phyloP scores from a whole-genome alignment of 2,797 vertebrate species.

The Onychomys leucogaster region DNA sequence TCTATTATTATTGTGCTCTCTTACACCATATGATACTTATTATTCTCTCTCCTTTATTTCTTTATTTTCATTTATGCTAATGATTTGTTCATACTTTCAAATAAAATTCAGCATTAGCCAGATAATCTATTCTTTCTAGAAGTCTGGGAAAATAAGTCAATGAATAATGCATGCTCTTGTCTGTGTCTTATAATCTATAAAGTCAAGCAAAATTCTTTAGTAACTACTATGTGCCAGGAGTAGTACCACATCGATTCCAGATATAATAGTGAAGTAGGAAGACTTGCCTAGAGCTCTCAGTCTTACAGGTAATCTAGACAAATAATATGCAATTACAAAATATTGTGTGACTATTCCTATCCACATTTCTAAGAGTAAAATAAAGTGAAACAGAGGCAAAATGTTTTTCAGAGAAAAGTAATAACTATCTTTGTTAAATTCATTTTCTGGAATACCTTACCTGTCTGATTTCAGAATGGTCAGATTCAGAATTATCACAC shows the following conservation, averaged over 20 bases:
- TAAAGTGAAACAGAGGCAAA: neutral
- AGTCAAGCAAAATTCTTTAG: neutral
- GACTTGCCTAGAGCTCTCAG: neutral
- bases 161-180: neutral
- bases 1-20: neutral
- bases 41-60: neutral
- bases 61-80: constrained; percentile 8
- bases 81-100: neutral
- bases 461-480: neutral
- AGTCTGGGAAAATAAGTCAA: neutral
- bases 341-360: neutral
- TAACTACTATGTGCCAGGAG: neutral
- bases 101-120: neutral
- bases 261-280: neutral
- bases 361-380: neutral
- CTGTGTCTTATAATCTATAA: neutral
- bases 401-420: neutral
- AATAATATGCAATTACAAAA: neutral
- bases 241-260: neutral
- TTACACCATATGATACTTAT: neutral
- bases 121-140: neutral
- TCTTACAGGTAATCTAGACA: neutral
- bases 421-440: neutral
- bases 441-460: neutral
- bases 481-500: neutral